Evolutionary conservation across 2,888 invertebrate genomes (phyloP), one percentile per base, ranked within the genome.

Genomic region (Leptopilina myrica): DNA sequence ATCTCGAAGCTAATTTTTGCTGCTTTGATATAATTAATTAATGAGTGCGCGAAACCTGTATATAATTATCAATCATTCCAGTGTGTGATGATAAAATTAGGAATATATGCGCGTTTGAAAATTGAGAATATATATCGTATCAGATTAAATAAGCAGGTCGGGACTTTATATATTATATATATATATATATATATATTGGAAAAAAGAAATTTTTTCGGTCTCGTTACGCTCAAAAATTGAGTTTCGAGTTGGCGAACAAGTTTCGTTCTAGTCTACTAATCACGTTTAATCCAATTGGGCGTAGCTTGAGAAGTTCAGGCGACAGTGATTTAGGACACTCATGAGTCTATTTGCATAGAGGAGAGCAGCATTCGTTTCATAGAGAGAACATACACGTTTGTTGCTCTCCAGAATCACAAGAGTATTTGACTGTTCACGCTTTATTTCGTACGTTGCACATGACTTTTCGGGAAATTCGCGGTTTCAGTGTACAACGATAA

Each of bases 201-300:
- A 69, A 26, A 53, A 8, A 33, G 49, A 69, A 20, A 69, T 53
- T 33, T 53, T 69, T 69, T 56, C 26, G 53, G 53, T 14, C 53
- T 33, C 20, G 4, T n/a, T 62, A 20, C 9, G 5, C 20, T 15
- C 9, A 69, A 69, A 69, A 69, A 69, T 69, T n/a, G 7, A 69
- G 49, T 69, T 49, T 15, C 11, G 49, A 69, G 67, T 56, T 73
- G 73, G 56, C 73, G 73, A 73, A 73, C 53, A 73, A 53, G 73
- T 73, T 73, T 73, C 73, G 73, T 73, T 73, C 73, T 73, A 73
- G 73, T 56, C 73, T 73, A 73, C 73, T 73, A 73, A 73, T 73
- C 73, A 73, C 73, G 33, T 56, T 73, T 73, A 40, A 73, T 73
- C 73, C 73, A 73, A 73, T 73, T 73, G 73, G 73, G 73, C 73